Conservation (phyloP, 2,888 invertebrate species). For the Acrobasis consociella region DNA sequence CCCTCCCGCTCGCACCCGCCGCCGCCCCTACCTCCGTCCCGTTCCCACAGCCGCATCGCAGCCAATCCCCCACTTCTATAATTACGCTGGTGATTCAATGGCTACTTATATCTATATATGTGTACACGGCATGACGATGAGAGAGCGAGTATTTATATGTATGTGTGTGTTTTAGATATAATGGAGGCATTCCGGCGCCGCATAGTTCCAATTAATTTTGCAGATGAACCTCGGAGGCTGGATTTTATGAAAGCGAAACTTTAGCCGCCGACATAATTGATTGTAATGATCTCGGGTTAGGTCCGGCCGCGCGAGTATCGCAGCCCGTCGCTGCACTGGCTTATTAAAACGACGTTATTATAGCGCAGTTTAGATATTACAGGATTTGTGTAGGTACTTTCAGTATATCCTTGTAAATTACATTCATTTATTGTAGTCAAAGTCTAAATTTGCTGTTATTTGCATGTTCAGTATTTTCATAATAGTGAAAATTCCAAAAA, state of each 20-base stretch:
- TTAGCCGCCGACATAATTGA: constrained; percentile 25
- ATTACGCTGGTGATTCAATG: constrained; percentile 83
- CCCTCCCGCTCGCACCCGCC: constrained; percentile 61
- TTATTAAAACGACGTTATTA: constrained; percentile 36
- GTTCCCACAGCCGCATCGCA: constrained; percentile 72
- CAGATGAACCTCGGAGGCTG: constrained; percentile 40
- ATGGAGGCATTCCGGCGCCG: constrained; percentile 60
- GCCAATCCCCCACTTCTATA: constrained; percentile 83
- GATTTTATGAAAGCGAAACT: constrained; percentile 32
- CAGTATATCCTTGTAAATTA: neutral
- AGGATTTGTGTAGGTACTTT: neutral
- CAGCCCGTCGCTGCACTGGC: constrained; percentile 46
- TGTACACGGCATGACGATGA: constrained; percentile 74
- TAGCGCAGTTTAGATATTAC: neutral
- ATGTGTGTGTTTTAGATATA: constrained; percentile 72
- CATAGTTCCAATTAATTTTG: constrained; percentile 63
- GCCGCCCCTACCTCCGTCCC: constrained; percentile 53
- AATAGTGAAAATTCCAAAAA: no score
- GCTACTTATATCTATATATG: constrained; percentile 79
- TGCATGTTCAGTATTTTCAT: no score
- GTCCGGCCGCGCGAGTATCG: neutral
- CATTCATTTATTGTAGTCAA: no score
- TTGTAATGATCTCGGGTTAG: constrained; percentile 21
- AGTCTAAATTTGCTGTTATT: no score
- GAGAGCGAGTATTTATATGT: constrained; percentile 71